These are phyloP conservation scores for Myotis davidii DNA, from an alignment of 2,113 vertebrate species.

Conservation along the genomic window DNA sequence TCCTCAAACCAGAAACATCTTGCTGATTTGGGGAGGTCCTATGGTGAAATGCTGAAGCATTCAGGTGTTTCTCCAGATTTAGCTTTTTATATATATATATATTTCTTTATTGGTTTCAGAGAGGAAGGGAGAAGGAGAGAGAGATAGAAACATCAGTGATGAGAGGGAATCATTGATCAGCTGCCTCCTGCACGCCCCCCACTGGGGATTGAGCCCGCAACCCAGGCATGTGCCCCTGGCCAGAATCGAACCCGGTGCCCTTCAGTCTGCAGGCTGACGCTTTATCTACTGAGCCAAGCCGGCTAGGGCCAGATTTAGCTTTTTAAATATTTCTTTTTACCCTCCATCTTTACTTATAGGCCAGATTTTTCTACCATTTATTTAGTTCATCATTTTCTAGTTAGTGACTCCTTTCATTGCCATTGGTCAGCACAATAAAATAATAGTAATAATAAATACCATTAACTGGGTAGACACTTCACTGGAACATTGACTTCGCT, in stretches of 20 bases:
- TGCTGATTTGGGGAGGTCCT: neutral
- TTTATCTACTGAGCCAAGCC: too few species aligned
- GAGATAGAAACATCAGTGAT: too few species aligned
- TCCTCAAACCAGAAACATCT: neutral
- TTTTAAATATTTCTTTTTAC: neutral
- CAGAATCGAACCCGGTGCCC: too few species aligned
- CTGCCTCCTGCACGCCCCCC: too few species aligned
- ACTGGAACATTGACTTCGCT: fast-evolving
- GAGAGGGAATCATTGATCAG: too few species aligned
- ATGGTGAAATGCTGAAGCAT: neutral
- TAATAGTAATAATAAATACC: too few species aligned
- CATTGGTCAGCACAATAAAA: neutral
- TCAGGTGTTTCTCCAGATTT: neutral
- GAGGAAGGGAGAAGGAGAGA: too few species aligned
- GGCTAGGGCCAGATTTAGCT: neutral
- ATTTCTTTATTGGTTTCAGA: neutral
- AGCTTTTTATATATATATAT: neutral
- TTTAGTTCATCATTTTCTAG: neutral
- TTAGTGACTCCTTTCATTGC: neutral
- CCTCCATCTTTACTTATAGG: neutral
- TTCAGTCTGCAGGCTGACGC: too few species aligned
- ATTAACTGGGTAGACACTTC: fast-evolving
- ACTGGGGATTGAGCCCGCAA: too few species aligned
- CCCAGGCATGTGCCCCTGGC: too few species aligned
- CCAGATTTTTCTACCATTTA: neutral